Evolutionary conservation across 2,888 invertebrate species (phyloP), one percentile per base, ranked within the genome.

Genomic region (Heliconius charithonia): DNA sequence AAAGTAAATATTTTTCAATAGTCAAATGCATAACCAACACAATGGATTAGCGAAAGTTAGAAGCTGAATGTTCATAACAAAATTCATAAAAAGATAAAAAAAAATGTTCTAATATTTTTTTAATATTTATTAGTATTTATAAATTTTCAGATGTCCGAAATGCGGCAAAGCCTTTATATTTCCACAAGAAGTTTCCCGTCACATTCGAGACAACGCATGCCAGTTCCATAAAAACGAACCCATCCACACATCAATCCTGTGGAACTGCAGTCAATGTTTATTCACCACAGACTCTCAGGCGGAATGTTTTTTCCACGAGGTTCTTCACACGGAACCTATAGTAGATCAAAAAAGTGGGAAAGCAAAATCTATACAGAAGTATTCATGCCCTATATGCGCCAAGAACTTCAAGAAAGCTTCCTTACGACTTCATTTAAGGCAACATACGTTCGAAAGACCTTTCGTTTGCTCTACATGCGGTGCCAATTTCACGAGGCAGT

Each of bases 391-490:
- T 0, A 85, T 97, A 41, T 98, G 98, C 85, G 92, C 95, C 1
- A 97, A 96, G 86, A 87, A 88, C 10, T 97, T 96, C 83, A 92
- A 93, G 16, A 97, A 97, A 86, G 91, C 95, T 16, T 96, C 97
- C 0, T 89, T 98, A 25, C 95, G 96, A 2, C 95, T 96, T 79
- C 97, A 98, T 88, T 90, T 98, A 67, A 95, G 97, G 56, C 95
- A 96, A 77, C 98, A 98, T 85, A 97, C 97, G 0, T 96, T 96
- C 45, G 98, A 98, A 86, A 95, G 96, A 80, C 97, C 97, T 0
- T 97, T 96, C 84, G 90, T 93, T 4, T 98, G 98, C 84, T 89
- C 93, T 0, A 87, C 92, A 7, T 98, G 98, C 86, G 91, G 91
- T 0, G 92, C 95, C 0, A 95, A 95, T 81, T 98, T 97, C 86